phyloP scores from a whole-genome alignment of 2,888 invertebrate species.

The Meandrusa payeni region DNA sequence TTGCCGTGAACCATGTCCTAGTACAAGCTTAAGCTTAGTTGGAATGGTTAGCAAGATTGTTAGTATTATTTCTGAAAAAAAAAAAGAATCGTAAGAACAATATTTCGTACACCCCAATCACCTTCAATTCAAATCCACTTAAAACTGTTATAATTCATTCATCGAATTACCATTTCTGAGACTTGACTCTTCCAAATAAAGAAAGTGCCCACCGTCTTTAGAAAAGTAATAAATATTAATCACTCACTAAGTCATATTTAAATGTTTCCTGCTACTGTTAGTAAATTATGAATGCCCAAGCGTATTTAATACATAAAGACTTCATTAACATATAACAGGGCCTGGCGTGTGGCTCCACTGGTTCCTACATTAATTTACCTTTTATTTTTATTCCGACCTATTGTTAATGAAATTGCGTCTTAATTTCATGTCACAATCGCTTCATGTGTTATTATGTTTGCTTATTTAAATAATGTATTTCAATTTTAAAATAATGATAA shows the following conservation, averaged over 20 bases:
- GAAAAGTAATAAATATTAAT: constrained; percentile 70
- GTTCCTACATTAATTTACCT: constrained; percentile 28
- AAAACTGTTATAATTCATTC: constrained; percentile 34
- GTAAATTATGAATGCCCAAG: constrained; percentile 52
- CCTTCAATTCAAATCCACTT: too few relatives aligned
- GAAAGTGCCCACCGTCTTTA: constrained; percentile 37
- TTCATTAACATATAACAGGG: constrained; percentile 64
- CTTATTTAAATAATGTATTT: constrained; percentile 17
- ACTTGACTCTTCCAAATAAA: constrained; percentile 33
- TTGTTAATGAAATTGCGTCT: constrained; percentile 30
- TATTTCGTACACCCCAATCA: too few relatives aligned
- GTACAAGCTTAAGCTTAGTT: too few relatives aligned
- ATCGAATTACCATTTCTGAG: constrained; percentile 44
- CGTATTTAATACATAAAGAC: constrained; percentile 57
- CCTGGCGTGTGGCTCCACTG: constrained; percentile 45
- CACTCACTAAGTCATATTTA: constrained; percentile 63
- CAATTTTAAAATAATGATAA: too few relatives aligned
- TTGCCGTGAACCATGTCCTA: too few relatives aligned
- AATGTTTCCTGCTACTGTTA: constrained; percentile 73
- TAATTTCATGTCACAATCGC: constrained; percentile 20
- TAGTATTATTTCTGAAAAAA: too few relatives aligned
- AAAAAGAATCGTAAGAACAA: too few relatives aligned
- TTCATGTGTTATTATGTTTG: constrained; percentile 16
- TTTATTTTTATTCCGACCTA: constrained; percentile 24
- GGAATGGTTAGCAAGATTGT: too few relatives aligned